Evolutionary conservation across 2,888 invertebrate genomes (phyloP), one percentile per base, ranked within the genome.

Genomic region (Nephrotoma appendiculata): DNA sequence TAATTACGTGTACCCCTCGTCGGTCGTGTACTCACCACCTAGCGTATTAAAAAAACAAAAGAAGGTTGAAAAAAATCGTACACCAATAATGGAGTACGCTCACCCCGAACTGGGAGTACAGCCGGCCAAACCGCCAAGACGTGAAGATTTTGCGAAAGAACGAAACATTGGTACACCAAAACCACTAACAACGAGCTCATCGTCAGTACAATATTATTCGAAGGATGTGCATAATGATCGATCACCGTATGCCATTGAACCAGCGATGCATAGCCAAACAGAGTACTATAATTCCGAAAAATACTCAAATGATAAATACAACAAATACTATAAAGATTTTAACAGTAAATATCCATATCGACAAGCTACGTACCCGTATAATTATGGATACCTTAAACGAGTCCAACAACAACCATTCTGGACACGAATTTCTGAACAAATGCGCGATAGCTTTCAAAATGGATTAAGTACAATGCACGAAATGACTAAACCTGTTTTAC

Each of bases 71-170:
- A 95, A 95, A 44, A 94, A 95, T 0, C 92, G 96, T 71, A 94
- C 95, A 41, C 96, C 96, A 0, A 95, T 96, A 3, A 92, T 96
- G 0, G 96, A 96, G 89, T 96, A 96, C 89, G 96, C 96, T 0
- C 96, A 96, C 90, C 96, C 96, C 0, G 96, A 96, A 89, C 91
- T 96, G 5, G 96, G 96, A 12, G 94, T 95, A 0, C 96, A 96
- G 90, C 95, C 96, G 0, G 96, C 95, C 0, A 95, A 95, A 90
- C 93, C 93, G 1, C 92, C 92, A 2, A 90, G 92, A n/a, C 91
- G 91, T 87, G 89, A 91, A 15, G 89, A 90, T 42, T 92, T 92
- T 11, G 92, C 92, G 0, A 48, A 87, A 83, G 87, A 86, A 71
- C 83, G 87, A 87, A 9, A 57, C 89, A 19, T 89, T 89, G 48